Base-by-base conservation (phyloP, 1,140 invertebrate genomes). In the Druon quercuslanigerum region DNA sequence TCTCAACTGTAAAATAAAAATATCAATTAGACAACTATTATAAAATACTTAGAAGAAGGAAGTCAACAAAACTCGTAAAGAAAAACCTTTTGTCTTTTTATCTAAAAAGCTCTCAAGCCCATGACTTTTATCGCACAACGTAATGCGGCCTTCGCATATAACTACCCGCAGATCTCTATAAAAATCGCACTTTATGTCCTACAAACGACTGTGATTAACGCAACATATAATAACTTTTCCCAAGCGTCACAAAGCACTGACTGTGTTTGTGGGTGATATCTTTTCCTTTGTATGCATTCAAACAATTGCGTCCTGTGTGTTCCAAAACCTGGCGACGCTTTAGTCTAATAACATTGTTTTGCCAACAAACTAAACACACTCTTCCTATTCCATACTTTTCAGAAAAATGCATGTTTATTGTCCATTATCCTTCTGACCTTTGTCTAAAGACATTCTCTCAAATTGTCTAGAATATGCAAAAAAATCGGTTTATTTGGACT, bases 1-100 rank as follows among this genome's bases (percentile, higher is more conserved):
- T 66, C 33, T 66, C 25, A 66, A 66, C 57, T 66, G 60, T 14
- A 66, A 66, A 40, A 25, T n/a, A 40, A 66, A 40, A 40, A 66
- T 5, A n/a, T n/a, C 33, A 40, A 14, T 14, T n/a, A 8, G 14
- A n/a, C 7, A n/a, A 66, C 1, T 33, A 40, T 16, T 33, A 16
- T 12, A 40, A 7, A 66, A 66, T 16, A 25, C 0, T 19, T 17
- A 9, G 16, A 54, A 54, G 40, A 46, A 54, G 9, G 7, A 54
- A 54, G 17, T 19, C 14, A 17, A 54, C 14, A 1, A 54, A 54
- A 54, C 17, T 33, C 25, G 25, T 33, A 2, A 3, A 33, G 25
- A 33, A 4, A 5, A 33, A 33, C 2, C 25, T 33, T 33, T 33
- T 3, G 5, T 33, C 25, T 33, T 33, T 33, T 33, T 33, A 33